Evolutionary conservation across 2,888 invertebrate genomes (phyloP).

Genomic region (Thereva unica): DNA sequence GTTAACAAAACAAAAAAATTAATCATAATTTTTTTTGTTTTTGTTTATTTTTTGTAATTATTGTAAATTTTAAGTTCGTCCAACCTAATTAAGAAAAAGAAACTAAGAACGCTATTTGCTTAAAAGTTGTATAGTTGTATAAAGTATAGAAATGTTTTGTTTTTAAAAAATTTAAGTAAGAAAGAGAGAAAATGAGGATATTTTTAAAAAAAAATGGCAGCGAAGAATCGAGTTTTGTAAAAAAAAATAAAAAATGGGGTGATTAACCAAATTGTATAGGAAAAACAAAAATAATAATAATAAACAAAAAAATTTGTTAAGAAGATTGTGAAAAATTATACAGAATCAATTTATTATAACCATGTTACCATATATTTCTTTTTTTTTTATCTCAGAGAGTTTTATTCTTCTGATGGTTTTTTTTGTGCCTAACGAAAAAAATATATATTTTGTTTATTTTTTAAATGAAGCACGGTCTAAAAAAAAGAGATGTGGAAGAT

Average conservation of each 20-base stretch:
- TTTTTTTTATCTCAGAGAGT: no score
- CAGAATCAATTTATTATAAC: no score
- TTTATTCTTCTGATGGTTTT: no score
- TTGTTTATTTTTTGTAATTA: neutral
- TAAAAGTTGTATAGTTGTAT: conserved; percentile 35
- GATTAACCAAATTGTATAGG: conserved; percentile 15
- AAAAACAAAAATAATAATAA: conserved; percentile 37
- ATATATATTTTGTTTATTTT: no score
- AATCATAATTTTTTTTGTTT: neutral
- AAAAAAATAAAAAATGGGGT: no score
- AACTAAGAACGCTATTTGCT: conserved; percentile 25
- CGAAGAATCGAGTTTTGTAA: conserved; percentile 35
- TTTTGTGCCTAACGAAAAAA: no score
- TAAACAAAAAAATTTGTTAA: conserved; percentile 36
- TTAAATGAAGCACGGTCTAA: no score
- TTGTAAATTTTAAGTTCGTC: conserved; percentile 39
- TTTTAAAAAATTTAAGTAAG: conserved; percentile 32
- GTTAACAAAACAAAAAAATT: conserved; percentile 13
- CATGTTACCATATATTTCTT: no score
- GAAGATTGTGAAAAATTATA: conserved; percentile 17
- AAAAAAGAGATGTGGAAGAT: no score
- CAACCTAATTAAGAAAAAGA: conserved; percentile 32
- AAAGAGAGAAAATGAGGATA: conserved; percentile 35
- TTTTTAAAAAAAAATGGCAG: conserved; percentile 33
- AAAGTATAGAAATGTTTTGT: conserved; percentile 27